Conservation (phyloP, 2,797 vertebrate genomes). For the Gallinago nigripennis region DNA sequence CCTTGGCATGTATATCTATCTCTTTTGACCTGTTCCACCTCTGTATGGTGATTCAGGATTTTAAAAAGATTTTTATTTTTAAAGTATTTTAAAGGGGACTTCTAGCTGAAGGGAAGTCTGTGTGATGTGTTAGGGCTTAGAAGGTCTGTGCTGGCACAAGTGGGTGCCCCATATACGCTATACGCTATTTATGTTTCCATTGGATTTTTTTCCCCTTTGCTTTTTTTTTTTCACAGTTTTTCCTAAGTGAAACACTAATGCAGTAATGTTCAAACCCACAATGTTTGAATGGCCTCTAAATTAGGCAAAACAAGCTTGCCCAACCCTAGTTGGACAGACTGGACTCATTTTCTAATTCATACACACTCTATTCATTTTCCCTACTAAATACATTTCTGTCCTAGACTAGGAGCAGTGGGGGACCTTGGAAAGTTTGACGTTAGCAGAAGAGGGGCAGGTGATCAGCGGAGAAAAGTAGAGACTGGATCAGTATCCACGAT, state of each 20-base stretch:
- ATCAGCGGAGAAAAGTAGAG: background rate
- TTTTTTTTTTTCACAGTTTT: conserved; percentile 44
- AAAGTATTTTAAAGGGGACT: background rate
- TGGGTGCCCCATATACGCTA: conserved; percentile 49
- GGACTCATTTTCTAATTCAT: conserved; percentile 50
- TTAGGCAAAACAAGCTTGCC: conserved; percentile 70
- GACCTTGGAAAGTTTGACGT: conserved; percentile 29
- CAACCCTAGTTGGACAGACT: conserved; percentile 58
- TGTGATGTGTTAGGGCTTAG: conserved; percentile 20
- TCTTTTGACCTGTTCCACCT: background rate
- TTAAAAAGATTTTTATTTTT: background rate
- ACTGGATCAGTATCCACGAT: rapidly evolving
- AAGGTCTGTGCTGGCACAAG: conserved; percentile 35
- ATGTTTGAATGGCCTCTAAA: conserved; percentile 72
- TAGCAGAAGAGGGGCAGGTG: conserved; percentile 7
- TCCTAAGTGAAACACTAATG: conserved; percentile 66
- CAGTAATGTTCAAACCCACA: conserved; percentile 71
- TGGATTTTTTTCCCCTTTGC: conserved; percentile 31
- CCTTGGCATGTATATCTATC: background rate
- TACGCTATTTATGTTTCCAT: conserved; percentile 66
- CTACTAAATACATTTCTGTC: conserved; percentile 61
- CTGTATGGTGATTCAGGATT: background rate
- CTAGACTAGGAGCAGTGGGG: background rate
- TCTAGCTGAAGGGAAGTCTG: conserved; percentile 25
- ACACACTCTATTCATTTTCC: conserved; percentile 50